These are phyloP conservation scores for Octonoba sinensis DNA, from an alignment of 2,888 invertebrate genomes.

Conservation along the genomic window DNA sequence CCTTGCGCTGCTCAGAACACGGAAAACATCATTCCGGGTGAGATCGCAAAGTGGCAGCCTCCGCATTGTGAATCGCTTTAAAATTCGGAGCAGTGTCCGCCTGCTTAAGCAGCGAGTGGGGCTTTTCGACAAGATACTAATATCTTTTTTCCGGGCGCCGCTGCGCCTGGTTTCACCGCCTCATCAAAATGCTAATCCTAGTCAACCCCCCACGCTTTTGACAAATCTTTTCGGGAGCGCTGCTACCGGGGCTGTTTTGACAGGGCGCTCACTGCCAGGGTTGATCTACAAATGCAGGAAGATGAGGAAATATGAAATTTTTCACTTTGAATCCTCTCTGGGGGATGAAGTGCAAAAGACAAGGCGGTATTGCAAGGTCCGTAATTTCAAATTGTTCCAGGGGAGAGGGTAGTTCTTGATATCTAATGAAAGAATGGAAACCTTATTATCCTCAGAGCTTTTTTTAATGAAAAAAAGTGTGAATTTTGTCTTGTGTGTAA, in stretches of 20 bases:
- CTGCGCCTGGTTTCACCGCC: conserved; percentile 33
- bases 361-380: no score
- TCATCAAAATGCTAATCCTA: conserved; percentile 56
- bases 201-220: conserved; percentile 27
- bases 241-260: conserved; percentile 44
- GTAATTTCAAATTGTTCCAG: no score
- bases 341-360: no score
- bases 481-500: no score
- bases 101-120: not conserved
- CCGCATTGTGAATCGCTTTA: conserved; percentile 31
- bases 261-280: conserved; percentile 19
- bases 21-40: conserved; percentile 18
- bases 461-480: no score
- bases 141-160: conserved; percentile 33
- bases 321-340: no score
- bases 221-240: conserved; percentile 46
- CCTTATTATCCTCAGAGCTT: no score
- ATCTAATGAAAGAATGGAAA: no score
- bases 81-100: conserved; percentile 25
- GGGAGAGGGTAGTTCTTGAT: no score
- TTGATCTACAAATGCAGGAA: not conserved
- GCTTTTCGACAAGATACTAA: conserved; percentile 62
- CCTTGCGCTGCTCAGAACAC: no score
- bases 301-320: no score
- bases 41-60: conserved; percentile 27